Evolutionary conservation across 2,888 invertebrate genomes (phyloP), one percentile per base, ranked within the genome.

Genomic region (Heliconius aoede): DNA sequence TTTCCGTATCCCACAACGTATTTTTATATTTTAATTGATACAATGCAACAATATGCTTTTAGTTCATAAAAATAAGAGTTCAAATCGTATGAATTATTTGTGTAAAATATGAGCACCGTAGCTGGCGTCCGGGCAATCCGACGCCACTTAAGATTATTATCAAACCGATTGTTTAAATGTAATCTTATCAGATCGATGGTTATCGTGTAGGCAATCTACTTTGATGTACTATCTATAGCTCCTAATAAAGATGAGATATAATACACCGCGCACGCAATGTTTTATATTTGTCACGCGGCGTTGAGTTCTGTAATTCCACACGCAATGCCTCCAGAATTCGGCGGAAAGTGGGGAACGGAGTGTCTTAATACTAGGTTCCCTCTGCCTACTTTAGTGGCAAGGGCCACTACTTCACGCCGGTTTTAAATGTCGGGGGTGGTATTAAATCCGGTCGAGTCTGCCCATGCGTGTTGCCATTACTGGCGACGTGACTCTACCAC

Each of bases 201-300:
- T 69, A 82, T 82, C 80, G 64, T 36, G 80, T 68, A 79, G 74
- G 79, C 69, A 77, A 81, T 81, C 72, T 74, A 71, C 80, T 81
- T 81, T 82, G 80, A 82, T 81, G 78, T 79, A 62, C 58, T 80
- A 81, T 81, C 80, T 77, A 76, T 74, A 77, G 79, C 79, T 77
- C 65, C 76, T 79, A 75, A 79, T 79, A 77, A 77, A 79, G 74
- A 74, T 81, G 75, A 73, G 80, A 80, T 80, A 79, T 26, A 61
- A 30, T 65, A 72, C 71, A 74, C 68, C 72, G 60, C 15, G 69
- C 74, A n/a, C n/a, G n/a, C n/a, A n/a, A n/a, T n/a, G n/a, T n/a
- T n/a, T n/a, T n/a, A n/a, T n/a, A n/a, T n/a, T n/a, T n/a, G n/a
- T n/a, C n/a, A n/a, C n/a, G n/a, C n/a, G n/a, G n/a, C n/a, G n/a